phyloP scores from a whole-genome alignment of 2,797 vertebrate species.

The Lutjanus campechanus region DNA sequence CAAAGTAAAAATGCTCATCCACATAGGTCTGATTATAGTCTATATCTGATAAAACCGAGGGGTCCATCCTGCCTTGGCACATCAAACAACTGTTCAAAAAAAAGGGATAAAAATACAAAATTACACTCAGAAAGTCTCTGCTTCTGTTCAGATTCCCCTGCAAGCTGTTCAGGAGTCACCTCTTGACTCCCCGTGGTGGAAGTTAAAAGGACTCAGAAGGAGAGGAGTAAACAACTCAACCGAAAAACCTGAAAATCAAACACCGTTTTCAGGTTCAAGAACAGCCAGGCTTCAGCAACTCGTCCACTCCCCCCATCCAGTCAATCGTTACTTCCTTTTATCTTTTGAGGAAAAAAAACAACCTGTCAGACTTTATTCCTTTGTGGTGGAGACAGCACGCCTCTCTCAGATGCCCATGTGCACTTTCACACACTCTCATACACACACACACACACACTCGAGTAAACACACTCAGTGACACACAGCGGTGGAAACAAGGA shows the following conservation, averaged over 20 bases:
- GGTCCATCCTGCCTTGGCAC: slow-evolving; percentile 68
- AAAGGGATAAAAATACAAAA: background rate
- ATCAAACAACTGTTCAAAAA: background rate
- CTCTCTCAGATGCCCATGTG: slow-evolving; percentile 16
- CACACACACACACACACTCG: background rate
- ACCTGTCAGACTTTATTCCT: slow-evolving; percentile 47
- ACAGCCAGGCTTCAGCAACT: slow-evolving; percentile 31
- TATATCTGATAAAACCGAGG: slow-evolving; percentile 24
- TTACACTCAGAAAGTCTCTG: background rate
- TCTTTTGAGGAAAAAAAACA: background rate
- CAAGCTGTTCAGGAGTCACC: slow-evolving; percentile 17
- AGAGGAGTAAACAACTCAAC: slow-evolving; percentile 26
- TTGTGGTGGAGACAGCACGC: slow-evolving; percentile 17
- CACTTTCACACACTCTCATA: slow-evolving; percentile 8
- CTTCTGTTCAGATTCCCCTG: slow-evolving; percentile 23
- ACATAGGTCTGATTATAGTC: slow-evolving; percentile 58
- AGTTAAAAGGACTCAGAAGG: slow-evolving; percentile 20
- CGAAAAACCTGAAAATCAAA: slow-evolving; percentile 37
- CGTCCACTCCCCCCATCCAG: slow-evolving; percentile 22
- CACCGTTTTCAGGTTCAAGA: slow-evolving; percentile 21
- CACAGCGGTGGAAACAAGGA: slow-evolving; percentile 40
- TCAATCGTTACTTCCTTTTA: slow-evolving; percentile 30
- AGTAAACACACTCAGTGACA: slow-evolving; percentile 21
- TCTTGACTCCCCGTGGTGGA: background rate
- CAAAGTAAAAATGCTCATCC: slow-evolving; percentile 52